Base-by-base conservation (phyloP, 2,888 invertebrate species). In the Agriopis aurantiaria region DNA sequence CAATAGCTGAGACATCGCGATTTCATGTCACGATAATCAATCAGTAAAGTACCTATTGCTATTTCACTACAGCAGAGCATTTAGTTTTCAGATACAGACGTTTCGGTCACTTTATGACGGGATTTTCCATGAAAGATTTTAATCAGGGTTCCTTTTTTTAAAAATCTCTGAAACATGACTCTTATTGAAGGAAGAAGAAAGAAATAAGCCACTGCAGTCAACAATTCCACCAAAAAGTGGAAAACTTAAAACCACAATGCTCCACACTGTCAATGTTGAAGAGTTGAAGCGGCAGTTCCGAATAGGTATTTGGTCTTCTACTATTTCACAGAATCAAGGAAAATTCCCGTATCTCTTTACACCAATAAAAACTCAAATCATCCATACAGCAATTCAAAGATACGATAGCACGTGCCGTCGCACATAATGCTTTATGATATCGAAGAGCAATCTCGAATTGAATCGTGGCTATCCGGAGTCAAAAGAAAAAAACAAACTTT, bases 361-460 rank as follows among this genome's bases (percentile, higher is more conserved):
- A 75, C 69, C 74, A 70, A 75, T 72, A 77, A 73, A 77, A 74
- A 72, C 60, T 67, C 66, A 65, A 74, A 72, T 75, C 74, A 71
- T 71, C 71, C 71, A 74, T 71, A 71, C 68, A 69, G 72, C 74
- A 74, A 77, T 75, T 68, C 69, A 73, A 57, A 73, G 74, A 72
- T 71, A 70, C 72, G 59, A 71, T 75, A 86, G 91, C 91, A 89
- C 91, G 92, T 91, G 92, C 91, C 88, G 76, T 68, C 83, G 72
- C 73, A 86, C 86, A 88, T 89, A 85, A 89, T 78, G 69, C 76
- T 80, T 80, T 80, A 78, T 79, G 75, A 80, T 82, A 82, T 83
- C 80, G 78, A 78, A 79, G 75, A 82, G 80, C 78, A 80, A 79
- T 85, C 83, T 82, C 78, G 78, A 57, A 82, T 82, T 77, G 77